Percentiles rank a stretch among this genome's conserved stretches.
phyloP scores from a whole-genome alignment of 1,140 invertebrate species.

The Solenopsis fugax region DNA sequence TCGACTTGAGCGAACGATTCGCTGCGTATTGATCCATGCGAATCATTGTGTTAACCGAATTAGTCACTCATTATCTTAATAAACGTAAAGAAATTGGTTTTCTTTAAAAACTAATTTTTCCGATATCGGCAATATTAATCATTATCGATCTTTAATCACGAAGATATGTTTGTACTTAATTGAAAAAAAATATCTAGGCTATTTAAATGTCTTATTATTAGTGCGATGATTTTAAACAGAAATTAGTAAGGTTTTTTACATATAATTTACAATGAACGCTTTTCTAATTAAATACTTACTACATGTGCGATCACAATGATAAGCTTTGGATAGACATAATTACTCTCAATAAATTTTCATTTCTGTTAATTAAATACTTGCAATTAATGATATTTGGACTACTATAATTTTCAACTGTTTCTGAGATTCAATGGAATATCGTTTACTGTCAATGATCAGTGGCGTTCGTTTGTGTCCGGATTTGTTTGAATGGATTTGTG shows the following conservation, averaged over 20 bases:
- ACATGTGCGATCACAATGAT: neutral
- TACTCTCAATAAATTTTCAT: neutral
- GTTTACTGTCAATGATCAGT: neutral
- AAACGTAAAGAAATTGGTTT: neutral
- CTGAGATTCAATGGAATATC: neutral
- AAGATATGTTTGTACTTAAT: neutral
- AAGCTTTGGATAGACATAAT: neutral
- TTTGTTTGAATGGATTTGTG: conserved; percentile 46
- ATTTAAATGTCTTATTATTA: neutral
- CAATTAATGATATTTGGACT: neutral
- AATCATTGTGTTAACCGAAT: neutral
- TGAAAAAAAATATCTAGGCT: neutral
- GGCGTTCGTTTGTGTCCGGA: conserved; percentile 18
- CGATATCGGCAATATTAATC: neutral
- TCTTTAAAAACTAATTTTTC: neutral
- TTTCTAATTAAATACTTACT: neutral
- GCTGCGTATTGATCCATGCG: neutral
- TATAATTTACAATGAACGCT: neutral
- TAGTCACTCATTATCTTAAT: neutral
- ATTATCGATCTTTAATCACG: neutral
- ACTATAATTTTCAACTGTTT: neutral
- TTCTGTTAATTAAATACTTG: neutral
- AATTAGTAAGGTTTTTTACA: neutral
- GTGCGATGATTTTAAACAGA: neutral
- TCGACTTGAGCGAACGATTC: neutral